Evolutionary conservation across 2,113 vertebrate species (phyloP).

Genomic region (Pollimyrus isidori): DNA sequence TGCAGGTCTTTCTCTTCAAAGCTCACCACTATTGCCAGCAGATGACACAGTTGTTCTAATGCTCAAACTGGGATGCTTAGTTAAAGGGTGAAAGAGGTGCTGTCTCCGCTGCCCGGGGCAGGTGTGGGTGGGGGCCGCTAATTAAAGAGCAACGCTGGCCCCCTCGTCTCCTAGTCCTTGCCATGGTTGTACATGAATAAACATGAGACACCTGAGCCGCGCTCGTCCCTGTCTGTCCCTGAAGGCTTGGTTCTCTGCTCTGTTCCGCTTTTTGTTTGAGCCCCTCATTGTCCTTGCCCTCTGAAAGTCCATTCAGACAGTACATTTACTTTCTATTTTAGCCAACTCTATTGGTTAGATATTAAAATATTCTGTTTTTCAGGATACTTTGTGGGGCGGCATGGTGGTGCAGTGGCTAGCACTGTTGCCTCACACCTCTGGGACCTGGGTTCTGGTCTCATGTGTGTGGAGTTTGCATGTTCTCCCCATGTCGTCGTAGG

Average conservation of each 20-base stretch:
- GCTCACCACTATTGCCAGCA: background rate
- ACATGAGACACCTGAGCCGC: background rate
- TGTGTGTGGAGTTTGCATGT: no score
- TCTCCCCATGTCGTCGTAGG: no score
- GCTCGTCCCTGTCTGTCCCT: background rate
- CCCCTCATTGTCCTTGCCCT: background rate
- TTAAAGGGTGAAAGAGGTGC: background rate
- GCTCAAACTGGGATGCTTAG: background rate
- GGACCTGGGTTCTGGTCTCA: no score
- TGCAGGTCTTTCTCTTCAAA: background rate
- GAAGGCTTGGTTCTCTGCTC: background rate
- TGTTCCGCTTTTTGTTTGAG: background rate
- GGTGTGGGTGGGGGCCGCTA: background rate
- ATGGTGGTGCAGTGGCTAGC: no score
- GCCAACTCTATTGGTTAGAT: background rate
- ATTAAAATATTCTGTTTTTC: background rate
- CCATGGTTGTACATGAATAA: background rate
- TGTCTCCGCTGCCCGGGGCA: background rate
- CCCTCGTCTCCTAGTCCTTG: background rate
- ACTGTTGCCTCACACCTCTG: no score
- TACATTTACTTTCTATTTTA: background rate
- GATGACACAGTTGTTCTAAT: background rate
- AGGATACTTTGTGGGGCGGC: background rate
- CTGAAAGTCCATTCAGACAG: background rate
- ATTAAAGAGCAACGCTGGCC: background rate